Conservation (phyloP, 2,113 vertebrate genomes). For the Euleptes europaea region DNA sequence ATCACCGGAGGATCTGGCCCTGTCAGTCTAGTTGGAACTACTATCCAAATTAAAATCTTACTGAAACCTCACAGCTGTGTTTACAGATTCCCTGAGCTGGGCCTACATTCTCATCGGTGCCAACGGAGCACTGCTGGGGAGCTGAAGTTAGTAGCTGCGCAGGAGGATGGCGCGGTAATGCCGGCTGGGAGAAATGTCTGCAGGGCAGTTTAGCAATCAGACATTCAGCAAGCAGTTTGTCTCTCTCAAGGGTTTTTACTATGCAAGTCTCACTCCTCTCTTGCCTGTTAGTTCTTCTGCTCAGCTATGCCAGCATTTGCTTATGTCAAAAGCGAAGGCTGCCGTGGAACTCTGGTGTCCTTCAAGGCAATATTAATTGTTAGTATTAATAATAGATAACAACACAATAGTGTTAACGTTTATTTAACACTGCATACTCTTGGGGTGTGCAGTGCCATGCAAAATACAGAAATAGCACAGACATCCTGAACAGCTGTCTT, state of each 20-base stretch:
- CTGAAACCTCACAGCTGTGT: slow-evolving; percentile 30
- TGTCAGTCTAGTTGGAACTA: slow-evolving; percentile 12
- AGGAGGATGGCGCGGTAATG: neutral
- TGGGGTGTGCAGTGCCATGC: neutral
- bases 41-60: slow-evolving; percentile 37
- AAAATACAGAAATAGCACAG: neutral
- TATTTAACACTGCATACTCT: neutral
- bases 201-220: slow-evolving; percentile 3
- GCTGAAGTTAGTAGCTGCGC: neutral
- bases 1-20: neutral
- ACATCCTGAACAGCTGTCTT: neutral
- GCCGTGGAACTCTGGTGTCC: neutral
- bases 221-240: neutral
- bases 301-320: neutral
- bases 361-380: neutral
- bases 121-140: neutral
- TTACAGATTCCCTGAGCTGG: slow-evolving; percentile 14
- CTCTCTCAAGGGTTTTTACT: neutral
- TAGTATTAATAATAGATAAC: neutral
- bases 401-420: neutral
- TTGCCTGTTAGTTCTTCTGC: neutral
- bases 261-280: neutral
- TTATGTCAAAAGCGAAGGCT: neutral
- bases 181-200: neutral
- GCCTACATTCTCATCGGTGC: neutral